Conservation (phyloP, 2,888 invertebrate genomes). For the Amorpha juglandis region DNA sequence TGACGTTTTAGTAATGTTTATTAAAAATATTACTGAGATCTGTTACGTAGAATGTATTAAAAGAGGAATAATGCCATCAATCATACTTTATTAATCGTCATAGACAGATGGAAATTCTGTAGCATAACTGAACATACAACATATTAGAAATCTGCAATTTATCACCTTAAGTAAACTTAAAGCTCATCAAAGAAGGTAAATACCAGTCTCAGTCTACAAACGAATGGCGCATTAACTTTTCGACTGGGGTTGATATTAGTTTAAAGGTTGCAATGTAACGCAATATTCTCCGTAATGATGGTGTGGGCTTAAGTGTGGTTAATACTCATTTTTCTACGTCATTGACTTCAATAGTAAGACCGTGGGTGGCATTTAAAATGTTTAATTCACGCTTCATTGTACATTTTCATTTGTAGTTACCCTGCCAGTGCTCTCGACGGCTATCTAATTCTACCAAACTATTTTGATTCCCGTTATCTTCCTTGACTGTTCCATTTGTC, state of each 20-base stretch:
- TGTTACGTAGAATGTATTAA: neutral
- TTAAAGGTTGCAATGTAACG: neutral
- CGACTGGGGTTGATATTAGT: neutral
- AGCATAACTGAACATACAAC: neutral
- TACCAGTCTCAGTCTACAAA: neutral
- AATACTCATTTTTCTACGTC: neutral
- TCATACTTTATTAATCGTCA: neutral
- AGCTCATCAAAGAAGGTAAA: neutral
- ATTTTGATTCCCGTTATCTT: slow-evolving; percentile 21
- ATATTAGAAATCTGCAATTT: neutral
- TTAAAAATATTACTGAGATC: too few relatives aligned
- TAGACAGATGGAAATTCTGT: neutral
- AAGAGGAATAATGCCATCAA: neutral
- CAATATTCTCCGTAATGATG: too few relatives aligned
- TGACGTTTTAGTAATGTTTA: neutral
- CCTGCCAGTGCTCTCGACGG: neutral
- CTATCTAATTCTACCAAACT: slow-evolving; percentile 15
- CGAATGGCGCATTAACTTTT: neutral
- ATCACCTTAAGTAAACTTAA: neutral
- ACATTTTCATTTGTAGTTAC: slow-evolving; percentile 11
- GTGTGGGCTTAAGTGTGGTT: neutral
- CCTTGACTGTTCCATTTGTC: neutral
- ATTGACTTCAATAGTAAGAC: neutral
- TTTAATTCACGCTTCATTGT: neutral
- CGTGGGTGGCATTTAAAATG: neutral